These are phyloP conservation scores for Beaufortia kweichowensis DNA, from an alignment of 2,113 vertebrate genomes.

Conservation along the genomic window DNA sequence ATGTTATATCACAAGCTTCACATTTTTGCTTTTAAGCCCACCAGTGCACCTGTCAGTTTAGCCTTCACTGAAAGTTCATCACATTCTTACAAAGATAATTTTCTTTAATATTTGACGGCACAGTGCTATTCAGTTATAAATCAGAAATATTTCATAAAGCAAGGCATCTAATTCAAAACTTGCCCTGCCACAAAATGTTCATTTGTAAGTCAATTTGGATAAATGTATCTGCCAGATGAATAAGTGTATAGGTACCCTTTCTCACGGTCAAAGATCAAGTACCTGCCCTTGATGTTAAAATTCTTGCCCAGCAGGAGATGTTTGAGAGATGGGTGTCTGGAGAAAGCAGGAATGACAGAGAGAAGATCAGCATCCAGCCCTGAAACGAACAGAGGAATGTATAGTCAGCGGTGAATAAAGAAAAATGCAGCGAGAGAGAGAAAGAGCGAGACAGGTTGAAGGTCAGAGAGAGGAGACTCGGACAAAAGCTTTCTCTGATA, in stretches of 20 bases:
- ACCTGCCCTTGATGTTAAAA: constrained; percentile 93
- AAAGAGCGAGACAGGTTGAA: constrained; percentile 16
- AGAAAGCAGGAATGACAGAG: constrained; percentile 81
- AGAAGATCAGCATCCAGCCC: constrained; percentile 85
- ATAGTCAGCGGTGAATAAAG: neutral
- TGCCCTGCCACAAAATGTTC: neutral
- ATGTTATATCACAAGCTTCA: neutral
- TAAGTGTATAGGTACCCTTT: neutral
- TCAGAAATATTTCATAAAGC: no score
- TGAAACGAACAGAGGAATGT: constrained; percentile 52
- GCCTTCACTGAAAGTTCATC: neutral
- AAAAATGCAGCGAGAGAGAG: neutral
- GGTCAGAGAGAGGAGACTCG: constrained; percentile 4
- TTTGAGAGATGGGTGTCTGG: constrained; percentile 85
- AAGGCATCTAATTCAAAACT: no score
- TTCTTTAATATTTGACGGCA: neutral
- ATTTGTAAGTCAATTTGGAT: neutral
- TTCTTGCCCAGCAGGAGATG: constrained; percentile 89
- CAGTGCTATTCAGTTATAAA: no score
- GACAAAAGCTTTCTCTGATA: constrained; percentile 29
- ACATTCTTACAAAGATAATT: neutral
- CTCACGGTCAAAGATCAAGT: constrained; percentile 17
- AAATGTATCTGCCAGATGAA: neutral
- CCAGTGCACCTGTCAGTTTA: neutral
- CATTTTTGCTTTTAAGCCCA: neutral